Evolutionary conservation across 2,797 vertebrate genomes (phyloP), one percentile per base, ranked within the genome.

Genomic region (Gymnoscopelus microlampas): DNA sequence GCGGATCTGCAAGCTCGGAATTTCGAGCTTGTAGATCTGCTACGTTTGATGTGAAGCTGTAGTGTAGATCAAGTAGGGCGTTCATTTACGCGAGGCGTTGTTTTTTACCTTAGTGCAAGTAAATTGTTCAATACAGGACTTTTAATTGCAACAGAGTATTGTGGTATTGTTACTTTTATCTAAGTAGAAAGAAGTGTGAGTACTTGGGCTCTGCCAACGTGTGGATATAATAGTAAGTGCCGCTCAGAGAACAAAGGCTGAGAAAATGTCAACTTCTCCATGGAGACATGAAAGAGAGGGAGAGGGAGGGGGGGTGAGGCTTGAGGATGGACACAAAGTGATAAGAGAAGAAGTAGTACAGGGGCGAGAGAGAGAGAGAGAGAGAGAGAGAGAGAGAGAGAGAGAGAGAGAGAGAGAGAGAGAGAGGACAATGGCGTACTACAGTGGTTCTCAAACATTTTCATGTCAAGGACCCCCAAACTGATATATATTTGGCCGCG

Each of bases 181-280:
- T 29, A 29, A 29, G 26, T 29, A 29, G 2, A 13, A 53, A 53
- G 14, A 53, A 2, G 7, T 6, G 15, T 5, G 15, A 13, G 12
- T 14, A 14, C 50, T 14, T 12, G n/a, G 13, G 8, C 51, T 19
- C 53, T 65, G 47, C 62, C 49, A 51, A 12, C 24, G 15, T 48
- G 10, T 44, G 53, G 23, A 60, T 61, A 51, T 39, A 19, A 67
- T 35, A 35, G 5, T 35, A 35, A 35, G 32, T 35, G 68, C 10
- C 47, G 1, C 54, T 19, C 63, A 0, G 59, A 78, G 50, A 73
- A 71, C 57, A 73, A 83, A 70, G 39, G 35, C 29, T 56, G 48
- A 53, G 5, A 35, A 63, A 63, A 63, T 63, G 23, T 26, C 6
- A 12, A 15, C 59, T 60, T 19, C 39, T 60, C 10, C 10, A 12